These are phyloP conservation scores for Orientallactaga bullata DNA, from an alignment of 2,113 vertebrate species.

Conservation along the genomic window DNA sequence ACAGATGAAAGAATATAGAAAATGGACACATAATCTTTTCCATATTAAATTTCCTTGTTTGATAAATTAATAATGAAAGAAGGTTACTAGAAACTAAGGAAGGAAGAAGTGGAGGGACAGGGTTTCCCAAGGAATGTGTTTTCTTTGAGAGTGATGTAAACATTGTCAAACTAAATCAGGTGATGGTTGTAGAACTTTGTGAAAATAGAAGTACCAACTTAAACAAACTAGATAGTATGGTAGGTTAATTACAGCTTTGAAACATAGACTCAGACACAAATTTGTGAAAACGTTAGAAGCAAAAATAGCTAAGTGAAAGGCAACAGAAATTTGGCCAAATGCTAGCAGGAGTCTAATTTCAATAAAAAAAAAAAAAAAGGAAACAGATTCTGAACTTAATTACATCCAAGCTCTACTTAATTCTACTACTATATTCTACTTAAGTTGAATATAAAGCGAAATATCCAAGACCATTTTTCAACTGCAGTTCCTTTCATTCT, in stretches of 20 bases:
- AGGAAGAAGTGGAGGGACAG: fast-evolving
- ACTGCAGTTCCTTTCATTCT: not conserved
- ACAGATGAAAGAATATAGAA: conserved; percentile 1
- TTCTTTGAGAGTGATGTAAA: not conserved
- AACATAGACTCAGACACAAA: not conserved
- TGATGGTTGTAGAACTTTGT: not conserved
- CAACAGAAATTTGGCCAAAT: not conserved
- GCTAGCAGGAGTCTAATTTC: not conserved
- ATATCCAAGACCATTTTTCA: not conserved
- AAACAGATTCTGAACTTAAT: not conserved
- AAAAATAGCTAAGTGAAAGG: not conserved
- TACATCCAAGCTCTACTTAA: not conserved
- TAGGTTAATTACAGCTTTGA: not conserved
- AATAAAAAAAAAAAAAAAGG: too few relatives aligned
- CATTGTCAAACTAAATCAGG: not conserved
- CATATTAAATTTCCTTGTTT: not conserved
- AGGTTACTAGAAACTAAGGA: not conserved
- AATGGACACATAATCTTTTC: not conserved
- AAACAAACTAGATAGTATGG: not conserved
- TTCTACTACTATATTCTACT: too few relatives aligned
- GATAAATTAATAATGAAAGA: not conserved
- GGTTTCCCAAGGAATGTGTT: not conserved
- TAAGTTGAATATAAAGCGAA: not conserved
- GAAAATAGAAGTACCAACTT: not conserved
- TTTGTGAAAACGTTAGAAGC: not conserved